Conservation (phyloP, 2,113 vertebrate genomes). For the Xiphophorus hellerii region DNA sequence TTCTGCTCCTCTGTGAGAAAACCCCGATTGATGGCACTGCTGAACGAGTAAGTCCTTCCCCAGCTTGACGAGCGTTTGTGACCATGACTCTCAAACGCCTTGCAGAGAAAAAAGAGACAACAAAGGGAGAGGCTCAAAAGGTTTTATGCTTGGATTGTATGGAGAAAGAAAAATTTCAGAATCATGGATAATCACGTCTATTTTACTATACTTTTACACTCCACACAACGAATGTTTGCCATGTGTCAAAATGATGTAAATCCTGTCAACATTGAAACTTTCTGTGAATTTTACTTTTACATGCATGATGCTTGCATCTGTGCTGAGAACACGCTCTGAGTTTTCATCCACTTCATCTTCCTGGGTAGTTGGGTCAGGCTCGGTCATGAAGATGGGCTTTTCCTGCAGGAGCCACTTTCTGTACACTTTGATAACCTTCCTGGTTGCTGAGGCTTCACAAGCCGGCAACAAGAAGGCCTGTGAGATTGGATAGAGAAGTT, state of each 20-base stretch:
- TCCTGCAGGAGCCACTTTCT: conserved; percentile 95
- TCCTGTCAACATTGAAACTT: not conserved
- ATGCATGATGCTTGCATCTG: conserved; percentile 82
- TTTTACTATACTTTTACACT: not conserved
- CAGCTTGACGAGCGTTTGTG: conserved; percentile 95
- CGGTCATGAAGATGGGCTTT: conserved; percentile 93
- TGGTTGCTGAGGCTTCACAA: conserved; percentile 89
- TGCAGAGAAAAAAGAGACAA: not conserved
- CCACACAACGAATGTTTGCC: not conserved
- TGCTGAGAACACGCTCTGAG: conserved; percentile 62
- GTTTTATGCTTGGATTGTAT: not conserved
- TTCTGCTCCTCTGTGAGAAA: conserved; percentile 89
- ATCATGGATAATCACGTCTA: not conserved
- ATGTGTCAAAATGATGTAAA: not conserved
- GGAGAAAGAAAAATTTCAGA: not conserved
- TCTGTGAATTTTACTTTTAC: conserved; percentile 63
- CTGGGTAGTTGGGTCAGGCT: conserved; percentile 84
- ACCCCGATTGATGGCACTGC: conserved; percentile 92
- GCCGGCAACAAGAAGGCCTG: conserved; percentile 95
- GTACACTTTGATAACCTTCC: conserved; percentile 96
- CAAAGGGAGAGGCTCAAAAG: not conserved
- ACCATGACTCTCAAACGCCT: conserved; percentile 80
- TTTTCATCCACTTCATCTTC: conserved; percentile 78
- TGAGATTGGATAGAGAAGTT: not conserved
- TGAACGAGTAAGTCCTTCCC: conserved; percentile 96